phyloP scores from a whole-genome alignment of 2,888 invertebrate genomes.

The Hemaris fuciformis region DNA sequence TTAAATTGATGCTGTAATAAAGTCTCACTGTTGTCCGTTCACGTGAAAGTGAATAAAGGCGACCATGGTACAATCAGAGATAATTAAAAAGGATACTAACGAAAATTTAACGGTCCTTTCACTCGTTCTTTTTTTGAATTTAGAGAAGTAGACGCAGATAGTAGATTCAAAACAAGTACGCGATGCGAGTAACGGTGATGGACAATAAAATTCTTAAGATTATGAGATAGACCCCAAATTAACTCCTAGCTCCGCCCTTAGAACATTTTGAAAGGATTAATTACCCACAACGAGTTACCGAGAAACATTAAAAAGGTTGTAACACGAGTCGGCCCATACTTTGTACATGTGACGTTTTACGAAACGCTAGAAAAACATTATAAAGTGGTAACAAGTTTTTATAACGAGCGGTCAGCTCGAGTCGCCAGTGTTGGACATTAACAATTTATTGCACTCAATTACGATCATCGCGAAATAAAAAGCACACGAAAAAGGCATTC shows the following conservation, averaged over 20 bases:
- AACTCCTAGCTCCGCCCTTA: constrained; percentile 2
- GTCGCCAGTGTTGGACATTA: constrained; percentile 56
- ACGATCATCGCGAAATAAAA: constrained; percentile 71
- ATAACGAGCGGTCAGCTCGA: constrained; percentile 61
- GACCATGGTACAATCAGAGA: constrained; percentile 29
- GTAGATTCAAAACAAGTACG: constrained; percentile 17
- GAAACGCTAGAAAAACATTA: constrained; percentile 61
- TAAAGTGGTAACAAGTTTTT: constrained; percentile 55
- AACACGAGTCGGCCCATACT: constrained; percentile 33
- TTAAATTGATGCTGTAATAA: constrained; percentile 59
- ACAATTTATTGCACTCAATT: constrained; percentile 77
- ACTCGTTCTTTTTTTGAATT: neutral
- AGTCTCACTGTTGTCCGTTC: constrained; percentile 44
- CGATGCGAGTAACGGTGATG: neutral
- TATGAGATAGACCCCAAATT: constrained; percentile 16
- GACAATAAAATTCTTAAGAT: constrained; percentile 4
- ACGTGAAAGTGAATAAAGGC: constrained; percentile 48
- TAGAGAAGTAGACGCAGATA: neutral
- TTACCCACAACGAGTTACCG: constrained; percentile 55
- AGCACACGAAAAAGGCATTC: constrained; percentile 63
- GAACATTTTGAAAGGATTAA: constrained; percentile 64
- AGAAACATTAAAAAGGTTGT: constrained; percentile 63
- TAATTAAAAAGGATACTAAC: neutral
- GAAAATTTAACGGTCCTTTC: neutral
- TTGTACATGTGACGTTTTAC: constrained; percentile 53